Percentiles rank a stretch among this genome's conserved stretches.
Conservation (phyloP, 92 coral and sea anemone species). For the Blastomussa wellsi region DNA sequence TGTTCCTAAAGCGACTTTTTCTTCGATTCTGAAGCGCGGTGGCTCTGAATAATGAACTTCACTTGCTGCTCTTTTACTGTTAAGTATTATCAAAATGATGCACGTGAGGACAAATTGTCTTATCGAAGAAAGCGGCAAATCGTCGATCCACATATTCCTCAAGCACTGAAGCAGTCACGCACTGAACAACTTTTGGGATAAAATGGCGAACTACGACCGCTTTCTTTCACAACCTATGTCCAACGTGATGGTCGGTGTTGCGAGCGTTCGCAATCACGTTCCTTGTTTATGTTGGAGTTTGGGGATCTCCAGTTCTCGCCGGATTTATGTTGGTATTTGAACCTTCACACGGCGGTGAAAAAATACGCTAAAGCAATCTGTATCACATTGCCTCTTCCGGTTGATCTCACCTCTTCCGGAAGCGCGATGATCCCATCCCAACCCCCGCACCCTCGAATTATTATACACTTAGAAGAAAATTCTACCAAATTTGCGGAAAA, state of each 20-base stretch:
- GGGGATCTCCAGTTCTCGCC: constrained; percentile 6
- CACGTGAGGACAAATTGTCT: constrained; percentile 26
- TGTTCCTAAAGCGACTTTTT: constrained; percentile 6
- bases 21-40: constrained; percentile 22
- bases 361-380: too few relatives aligned
- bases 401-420: constrained; percentile 60
- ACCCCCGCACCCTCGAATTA: neutral
- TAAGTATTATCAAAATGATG: neutral
- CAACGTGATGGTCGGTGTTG: neutral
- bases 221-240: neutral
- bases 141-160: neutral
- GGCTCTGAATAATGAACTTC: constrained; percentile 1
- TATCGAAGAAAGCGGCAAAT: neutral
- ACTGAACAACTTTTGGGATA: neutral
- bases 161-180: neutral
- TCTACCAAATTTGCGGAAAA: neutral
- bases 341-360: constrained; percentile 21
- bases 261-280: constrained; percentile 29
- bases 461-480: neutral
- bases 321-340: neutral
- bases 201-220: neutral
- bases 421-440: constrained; percentile 21
- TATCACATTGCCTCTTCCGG: constrained; percentile 65
- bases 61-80: neutral
- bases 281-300: constrained; percentile 31